phyloP scores from a whole-genome alignment of 1,140 invertebrate species.

The Papilio xuthus region DNA sequence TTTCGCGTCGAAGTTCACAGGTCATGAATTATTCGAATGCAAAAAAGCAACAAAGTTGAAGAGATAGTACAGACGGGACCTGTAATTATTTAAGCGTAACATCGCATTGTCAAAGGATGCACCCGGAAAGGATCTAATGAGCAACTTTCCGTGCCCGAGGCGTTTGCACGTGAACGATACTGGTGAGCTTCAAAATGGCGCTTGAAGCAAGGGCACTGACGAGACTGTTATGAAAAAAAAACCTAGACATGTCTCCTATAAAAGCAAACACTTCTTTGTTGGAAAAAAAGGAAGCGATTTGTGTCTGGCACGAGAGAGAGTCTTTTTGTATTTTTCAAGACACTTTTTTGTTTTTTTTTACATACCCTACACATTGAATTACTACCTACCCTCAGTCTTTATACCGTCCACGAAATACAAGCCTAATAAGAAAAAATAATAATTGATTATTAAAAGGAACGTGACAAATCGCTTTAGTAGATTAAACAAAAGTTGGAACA shows the following conservation, averaged over 20 bases:
- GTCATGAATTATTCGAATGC: background rate
- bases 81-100: conserved; percentile 35
- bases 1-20: background rate
- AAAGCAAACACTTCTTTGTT: conserved; percentile 34
- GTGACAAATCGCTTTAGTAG: conserved; percentile 2
- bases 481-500: conserved; percentile 14
- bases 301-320: background rate
- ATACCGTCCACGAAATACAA: background rate
- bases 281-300: conserved; percentile 27
- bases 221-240: conserved; percentile 11
- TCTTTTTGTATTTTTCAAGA: conserved; percentile 11
- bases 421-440: background rate
- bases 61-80: background rate
- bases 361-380: background rate
- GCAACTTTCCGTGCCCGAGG: conserved; percentile 23
- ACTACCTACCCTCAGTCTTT: background rate
- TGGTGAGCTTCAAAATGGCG: conserved; percentile 9
- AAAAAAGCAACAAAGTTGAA: background rate
- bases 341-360: background rate
- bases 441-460: background rate
- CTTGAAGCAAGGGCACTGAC: conserved; percentile 27
- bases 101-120: conserved; percentile 30
- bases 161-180: conserved; percentile 26
- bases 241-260: conserved; percentile 31
- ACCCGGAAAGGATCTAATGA: conserved; percentile 32